Percentiles rank a stretch among this genome's conserved stretches.
phyloP scores from a whole-genome alignment of 2,113 vertebrate genomes.

The Propithecus coquereli region DNA sequence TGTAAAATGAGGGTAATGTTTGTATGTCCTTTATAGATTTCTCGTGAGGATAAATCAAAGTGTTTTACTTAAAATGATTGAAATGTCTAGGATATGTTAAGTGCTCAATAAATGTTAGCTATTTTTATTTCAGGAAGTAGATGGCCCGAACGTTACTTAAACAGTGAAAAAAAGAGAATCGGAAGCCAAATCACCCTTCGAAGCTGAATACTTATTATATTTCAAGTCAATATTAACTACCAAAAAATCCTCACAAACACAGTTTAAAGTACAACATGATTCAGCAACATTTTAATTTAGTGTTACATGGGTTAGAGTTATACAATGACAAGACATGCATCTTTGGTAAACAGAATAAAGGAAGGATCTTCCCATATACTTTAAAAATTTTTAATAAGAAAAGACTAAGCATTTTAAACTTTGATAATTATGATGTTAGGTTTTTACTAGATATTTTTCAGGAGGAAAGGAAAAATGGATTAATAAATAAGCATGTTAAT shows the following conservation, averaged over 20 bases:
- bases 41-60: background rate
- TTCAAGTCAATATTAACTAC: background rate
- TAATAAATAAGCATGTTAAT: constrained; percentile 1
- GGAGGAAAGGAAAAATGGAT: background rate
- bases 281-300: background rate
- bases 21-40: background rate
- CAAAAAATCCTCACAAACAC: background rate
- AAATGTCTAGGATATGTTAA: background rate
- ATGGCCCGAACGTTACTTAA: background rate
- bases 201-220: background rate
- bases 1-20: background rate
- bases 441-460: background rate
- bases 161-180: background rate
- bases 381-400: background rate
- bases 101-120: background rate
- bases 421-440: background rate
- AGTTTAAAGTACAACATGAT: background rate
- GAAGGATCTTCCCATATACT: background rate
- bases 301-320: background rate
- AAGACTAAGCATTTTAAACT: background rate
- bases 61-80: background rate
- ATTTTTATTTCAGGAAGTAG: background rate
- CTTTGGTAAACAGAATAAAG: background rate
- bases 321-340: background rate
- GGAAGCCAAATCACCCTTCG: background rate